Base-by-base conservation (phyloP, 2,113 vertebrate species). In the Pachypanchax playfairii region DNA sequence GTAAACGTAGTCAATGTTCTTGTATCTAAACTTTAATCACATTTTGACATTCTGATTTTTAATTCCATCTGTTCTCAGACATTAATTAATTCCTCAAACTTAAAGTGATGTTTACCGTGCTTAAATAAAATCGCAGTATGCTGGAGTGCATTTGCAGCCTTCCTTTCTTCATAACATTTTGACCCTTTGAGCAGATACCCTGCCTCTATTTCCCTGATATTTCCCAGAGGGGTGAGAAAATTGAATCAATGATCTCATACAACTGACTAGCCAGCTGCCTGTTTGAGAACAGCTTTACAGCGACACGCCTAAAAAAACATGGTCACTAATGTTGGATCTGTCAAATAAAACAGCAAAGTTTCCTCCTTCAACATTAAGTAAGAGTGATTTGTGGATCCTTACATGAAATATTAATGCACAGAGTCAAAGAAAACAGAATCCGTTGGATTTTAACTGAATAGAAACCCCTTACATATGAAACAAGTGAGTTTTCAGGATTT, bases 201-300 rank as follows among this genome's bases (percentile, higher is more conserved):
- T 48, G 28, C 53, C 51, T 38, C 50, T 22, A 18, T 31, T 73
- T 65, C 50, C 26, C 38, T 46, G n/a, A 55, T 53, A 75, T 77
- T 84, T 82, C 85, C 77, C 79, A 2, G 12, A 70, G 66, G 84
- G 50, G 13, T 43, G 33, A 56, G 47, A 72, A 63, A 67, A 84
- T 75, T 67, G 29, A 70, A 62, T 84, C 63, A 71, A 60, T 70
- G 36, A 71, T 54, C 56, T 63, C 31, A 50, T 59, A 69, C 65
- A 61, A 73, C 68, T 69, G 78, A 65, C 70, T 59, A 8, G 36
- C 67, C 77, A 81, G 77, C 70, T 84, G 87, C 46, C 75, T 55
- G 56, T 46, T 31, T 61, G 56, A 48, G 13, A 75, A 31, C 11
- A 20, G 55, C 50, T 54, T 50, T 3, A 43, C 25, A 28, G 41